A percentile compares a stretch with the other conserved stretches of the same genome.
These are phyloP conservation scores for Mycalesis mineus DNA, from an alignment of 2,888 invertebrate genomes.

Conservation along the genomic window DNA sequence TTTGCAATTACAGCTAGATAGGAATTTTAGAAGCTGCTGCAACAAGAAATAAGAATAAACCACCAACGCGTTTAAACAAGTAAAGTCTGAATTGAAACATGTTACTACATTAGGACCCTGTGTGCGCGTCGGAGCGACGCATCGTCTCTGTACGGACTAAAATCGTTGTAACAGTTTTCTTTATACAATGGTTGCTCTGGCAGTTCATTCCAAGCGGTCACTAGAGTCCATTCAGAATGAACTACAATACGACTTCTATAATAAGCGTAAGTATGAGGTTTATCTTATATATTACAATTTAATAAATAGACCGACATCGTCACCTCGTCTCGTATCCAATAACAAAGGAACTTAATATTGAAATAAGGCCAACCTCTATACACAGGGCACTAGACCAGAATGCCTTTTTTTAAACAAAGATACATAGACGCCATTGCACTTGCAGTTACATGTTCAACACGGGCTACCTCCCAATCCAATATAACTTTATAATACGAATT, in stretches of 20 bases:
- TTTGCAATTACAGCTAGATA: too few species aligned
- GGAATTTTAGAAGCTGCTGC: too few species aligned
- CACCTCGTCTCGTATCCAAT: conserved; percentile 18
- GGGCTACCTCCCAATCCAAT: too few species aligned
- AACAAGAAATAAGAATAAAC: conserved; percentile 2
- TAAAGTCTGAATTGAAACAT: conserved; percentile 46
- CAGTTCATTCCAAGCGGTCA: conserved; percentile 26
- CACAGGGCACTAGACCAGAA: not conserved
- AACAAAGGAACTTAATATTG: conserved; percentile 13
- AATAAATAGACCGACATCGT: conserved; percentile 26
- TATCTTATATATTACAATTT: conserved; percentile 30
- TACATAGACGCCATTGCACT: not conserved
- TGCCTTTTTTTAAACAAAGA: not conserved
- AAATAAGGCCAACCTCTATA: not conserved
- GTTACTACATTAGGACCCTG: conserved; percentile 66
- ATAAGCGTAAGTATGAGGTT: conserved; percentile 49
- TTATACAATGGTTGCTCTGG: conserved; percentile 35
- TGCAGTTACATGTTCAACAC: not conserved
- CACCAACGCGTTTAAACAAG: conserved; percentile 37
- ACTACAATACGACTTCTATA: conserved; percentile 38
- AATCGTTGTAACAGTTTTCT: conserved; percentile 53
- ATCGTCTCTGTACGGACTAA: conserved; percentile 53
- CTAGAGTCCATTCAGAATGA: conserved; percentile 27
- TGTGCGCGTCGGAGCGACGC: conserved; percentile 60
- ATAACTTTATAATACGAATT: too few species aligned